Base-by-base conservation (phyloP, 2,888 invertebrate species). In the Andrena dorsata region DNA sequence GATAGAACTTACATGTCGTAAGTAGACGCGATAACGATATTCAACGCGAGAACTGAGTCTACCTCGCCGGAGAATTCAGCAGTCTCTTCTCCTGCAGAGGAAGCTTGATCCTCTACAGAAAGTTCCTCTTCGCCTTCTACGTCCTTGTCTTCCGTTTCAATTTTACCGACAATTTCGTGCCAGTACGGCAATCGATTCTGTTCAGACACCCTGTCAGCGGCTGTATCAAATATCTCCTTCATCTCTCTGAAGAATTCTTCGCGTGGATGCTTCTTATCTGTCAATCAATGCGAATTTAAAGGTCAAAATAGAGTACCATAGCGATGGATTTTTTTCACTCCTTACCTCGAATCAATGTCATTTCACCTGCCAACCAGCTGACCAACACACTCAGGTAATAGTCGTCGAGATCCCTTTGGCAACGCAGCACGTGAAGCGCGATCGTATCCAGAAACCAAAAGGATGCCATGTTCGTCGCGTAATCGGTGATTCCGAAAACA, bases 371-470 rank as follows among this genome's bases (percentile, higher is more conserved):
- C 26, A 93, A 69, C 92, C 92, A 93, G 77, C 89, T 90, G 80
- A 92, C 80, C 68, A 92, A 83, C 5, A 89, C 75, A 69, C 83
- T 81, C n/a, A 69, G 70, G 26, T 82, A 74, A 70, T 85, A 13
- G 69, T 86, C 85, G 26, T 89, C 84, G 60, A 92, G 85, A 6
- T 58, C 26, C 26, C 64, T 26, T 13, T 83, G 85, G 58, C 76
- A 79, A 6, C 75, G 70, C 3, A 90, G 3, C 65, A 90, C 47
- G 63, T 91, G 89, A 2, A 86, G 71, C 3, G 95, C 94, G 78
- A 95, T 32, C 0, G 94, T 95, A 51, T 95, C 95, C 87, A 95
- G 85, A 74, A 95, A 95, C 95, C 95, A 95, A 41, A 85, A 85
- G 10, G 84, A 61, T 20, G 65, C 60, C 79, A 80, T 84, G 23